These are phyloP conservation scores for Heterodera schachtii DNA, from an alignment of 1,140 invertebrate genomes.

Conservation along the genomic window DNA sequence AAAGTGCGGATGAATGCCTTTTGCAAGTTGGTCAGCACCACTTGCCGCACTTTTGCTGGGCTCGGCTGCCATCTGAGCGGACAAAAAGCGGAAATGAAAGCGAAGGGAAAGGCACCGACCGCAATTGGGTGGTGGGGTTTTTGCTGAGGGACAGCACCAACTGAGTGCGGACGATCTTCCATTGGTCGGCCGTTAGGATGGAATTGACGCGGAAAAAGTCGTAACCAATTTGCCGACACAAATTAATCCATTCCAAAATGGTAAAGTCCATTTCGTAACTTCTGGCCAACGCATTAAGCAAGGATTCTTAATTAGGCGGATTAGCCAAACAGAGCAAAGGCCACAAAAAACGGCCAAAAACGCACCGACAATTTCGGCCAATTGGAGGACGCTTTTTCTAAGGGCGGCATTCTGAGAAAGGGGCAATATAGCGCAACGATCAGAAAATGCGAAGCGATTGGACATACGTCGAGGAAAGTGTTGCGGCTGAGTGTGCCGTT, in stretches of 20 bases:
- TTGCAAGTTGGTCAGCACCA: constrained; percentile 40
- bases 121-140: constrained; percentile 1
- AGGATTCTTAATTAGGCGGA: constrained; percentile 40
- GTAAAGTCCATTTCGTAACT: constrained; percentile 41
- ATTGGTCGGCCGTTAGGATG: constrained; percentile 47
- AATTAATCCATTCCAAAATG: constrained; percentile 47
- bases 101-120: constrained; percentile 1
- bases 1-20: constrained; percentile 49
- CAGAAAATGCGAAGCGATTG: background rate
- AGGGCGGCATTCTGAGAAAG: constrained; percentile 29
- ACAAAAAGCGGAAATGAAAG: background rate
- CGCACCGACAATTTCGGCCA: constrained; percentile 44
- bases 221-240: constrained; percentile 55
- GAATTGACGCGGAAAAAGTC: constrained; percentile 43
- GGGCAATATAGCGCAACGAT: background rate
- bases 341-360: background rate
- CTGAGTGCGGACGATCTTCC: constrained; percentile 48
- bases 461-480: background rate
- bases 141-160: constrained; percentile 32
- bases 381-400: constrained; percentile 29
- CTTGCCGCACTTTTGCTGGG: background rate
- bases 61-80: constrained; percentile 1
- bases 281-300: constrained; percentile 41
- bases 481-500: background rate
- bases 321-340: background rate